Conservation (phyloP, 2,888 invertebrate genomes). For the Sialis lutaria region DNA sequence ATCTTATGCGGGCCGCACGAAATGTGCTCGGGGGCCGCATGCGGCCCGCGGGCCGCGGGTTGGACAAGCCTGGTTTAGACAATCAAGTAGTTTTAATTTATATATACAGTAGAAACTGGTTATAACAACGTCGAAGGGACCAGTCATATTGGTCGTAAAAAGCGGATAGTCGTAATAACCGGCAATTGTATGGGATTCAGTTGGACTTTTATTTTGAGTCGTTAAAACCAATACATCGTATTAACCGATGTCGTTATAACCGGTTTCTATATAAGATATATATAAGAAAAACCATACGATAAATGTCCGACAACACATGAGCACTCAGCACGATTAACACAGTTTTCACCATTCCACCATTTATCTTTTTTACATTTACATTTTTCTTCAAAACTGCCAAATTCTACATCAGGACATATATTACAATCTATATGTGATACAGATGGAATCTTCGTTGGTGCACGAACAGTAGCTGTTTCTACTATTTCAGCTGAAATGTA, state of each 20-base stretch:
- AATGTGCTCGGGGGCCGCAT: not conserved
- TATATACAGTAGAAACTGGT: too few relatives aligned
- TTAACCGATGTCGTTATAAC: too few relatives aligned
- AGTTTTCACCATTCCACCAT: constrained; percentile 59
- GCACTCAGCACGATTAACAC: constrained; percentile 54
- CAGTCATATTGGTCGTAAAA: too few relatives aligned
- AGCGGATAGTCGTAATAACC: too few relatives aligned
- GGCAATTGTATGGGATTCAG: too few relatives aligned
- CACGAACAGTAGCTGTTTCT: not conserved
- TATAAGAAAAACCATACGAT: constrained; percentile 22
- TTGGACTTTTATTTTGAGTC: too few relatives aligned
- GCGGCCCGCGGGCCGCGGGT: too few relatives aligned
- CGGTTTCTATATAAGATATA: not conserved
- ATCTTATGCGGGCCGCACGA: not conserved
- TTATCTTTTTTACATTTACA: constrained; percentile 35
- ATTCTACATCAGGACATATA: constrained; percentile 34
- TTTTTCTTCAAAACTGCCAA: constrained; percentile 9
- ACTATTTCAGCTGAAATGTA: not conserved
- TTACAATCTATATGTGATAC: constrained; percentile 21
- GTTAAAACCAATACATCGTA: too few relatives aligned
- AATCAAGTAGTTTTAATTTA: too few relatives aligned
- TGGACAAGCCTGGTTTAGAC: too few relatives aligned
- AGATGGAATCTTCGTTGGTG: not conserved
- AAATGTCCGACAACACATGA: constrained; percentile 59
- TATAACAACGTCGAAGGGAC: too few relatives aligned